phyloP scores from a whole-genome alignment of 30 jellyfish, hydroid and myxozoan genomes.

The Aurelia sp. region DNA sequence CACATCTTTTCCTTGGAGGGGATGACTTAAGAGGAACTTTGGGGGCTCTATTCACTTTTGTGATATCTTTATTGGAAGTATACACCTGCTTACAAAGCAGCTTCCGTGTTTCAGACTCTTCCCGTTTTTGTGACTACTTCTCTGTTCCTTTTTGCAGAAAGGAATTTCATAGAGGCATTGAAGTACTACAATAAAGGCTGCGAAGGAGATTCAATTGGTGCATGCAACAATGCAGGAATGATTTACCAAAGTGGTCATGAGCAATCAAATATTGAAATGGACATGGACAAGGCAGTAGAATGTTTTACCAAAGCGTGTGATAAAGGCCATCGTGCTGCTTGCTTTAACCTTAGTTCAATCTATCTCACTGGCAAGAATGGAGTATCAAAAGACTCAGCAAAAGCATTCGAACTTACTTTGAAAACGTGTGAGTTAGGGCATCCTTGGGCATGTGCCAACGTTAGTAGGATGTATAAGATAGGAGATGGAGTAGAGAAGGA shows the following conservation, averaged over 20 bases:
- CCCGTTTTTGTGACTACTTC: too few relatives aligned
- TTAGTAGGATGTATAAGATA: conserved; percentile 68
- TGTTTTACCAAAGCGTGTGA: conserved; percentile 71
- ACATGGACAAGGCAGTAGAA: conserved; percentile 58
- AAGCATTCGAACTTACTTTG: conserved; percentile 54
- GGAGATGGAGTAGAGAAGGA: conserved; percentile 88
- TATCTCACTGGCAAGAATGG: conserved; percentile 76
- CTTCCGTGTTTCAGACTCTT: too few relatives aligned
- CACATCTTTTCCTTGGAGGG: too few relatives aligned
- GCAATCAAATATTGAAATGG: conserved; percentile 45
- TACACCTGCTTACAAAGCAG: too few relatives aligned
- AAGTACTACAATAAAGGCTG: conserved; percentile 63
- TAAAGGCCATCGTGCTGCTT: conserved; percentile 57
- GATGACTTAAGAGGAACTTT: too few relatives aligned
- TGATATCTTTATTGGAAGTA: too few relatives aligned
- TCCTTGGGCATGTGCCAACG: conserved; percentile 88
- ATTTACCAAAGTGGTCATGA: conserved; percentile 59
- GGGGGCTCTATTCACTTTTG: too few relatives aligned
- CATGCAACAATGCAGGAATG: conserved; percentile 85
- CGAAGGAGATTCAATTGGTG: conserved; percentile 54
- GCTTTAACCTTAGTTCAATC: conserved; percentile 72
- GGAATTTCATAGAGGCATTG: conserved; percentile 54
- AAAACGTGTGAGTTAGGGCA: conserved; percentile 76
- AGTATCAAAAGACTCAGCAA: conserved; percentile 52
- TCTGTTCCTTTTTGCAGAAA: conserved; percentile 26